phyloP scores from a whole-genome alignment of 2,888 invertebrate species.

The Masnerella sp. region DNA sequence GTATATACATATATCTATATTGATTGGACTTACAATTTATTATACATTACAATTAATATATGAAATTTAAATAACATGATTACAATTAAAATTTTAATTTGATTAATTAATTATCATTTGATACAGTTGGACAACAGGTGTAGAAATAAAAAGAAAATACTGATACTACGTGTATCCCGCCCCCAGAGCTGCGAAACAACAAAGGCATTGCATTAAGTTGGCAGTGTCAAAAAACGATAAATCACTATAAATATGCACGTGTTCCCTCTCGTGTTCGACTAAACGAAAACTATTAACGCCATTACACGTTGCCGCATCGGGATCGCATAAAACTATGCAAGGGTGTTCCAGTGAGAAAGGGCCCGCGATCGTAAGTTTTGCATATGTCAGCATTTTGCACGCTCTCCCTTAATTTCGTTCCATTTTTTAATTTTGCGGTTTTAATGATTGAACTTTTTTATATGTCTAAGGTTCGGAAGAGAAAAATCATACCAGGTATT shows the following conservation, averaged over 20 bases:
- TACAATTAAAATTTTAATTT: too few species aligned
- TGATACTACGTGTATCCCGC: slow-evolving; percentile 59
- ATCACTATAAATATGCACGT: slow-evolving; percentile 77
- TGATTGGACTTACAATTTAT: too few species aligned
- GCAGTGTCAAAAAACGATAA: slow-evolving; percentile 70
- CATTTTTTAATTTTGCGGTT: slow-evolving; percentile 45
- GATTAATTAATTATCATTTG: too few species aligned
- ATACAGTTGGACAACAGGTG: slow-evolving; percentile 23
- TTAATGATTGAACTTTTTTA: slow-evolving; percentile 13
- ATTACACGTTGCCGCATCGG: slow-evolving; percentile 53
- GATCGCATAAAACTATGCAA: slow-evolving; percentile 44
- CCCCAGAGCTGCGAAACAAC: slow-evolving; percentile 75
- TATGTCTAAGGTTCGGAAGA: too few species aligned
- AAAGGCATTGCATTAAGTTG: slow-evolving; percentile 56
- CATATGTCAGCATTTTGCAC: slow-evolving; percentile 70
- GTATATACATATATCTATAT: too few species aligned
- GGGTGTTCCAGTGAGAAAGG: slow-evolving; percentile 44
- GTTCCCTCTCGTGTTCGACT: slow-evolving; percentile 70
- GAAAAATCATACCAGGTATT: too few species aligned
- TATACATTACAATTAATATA: too few species aligned
- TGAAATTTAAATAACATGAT: too few species aligned
- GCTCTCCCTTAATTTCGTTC: slow-evolving; percentile 33
- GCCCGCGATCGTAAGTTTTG: slow-evolving; percentile 64
- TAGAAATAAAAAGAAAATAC: too few species aligned
- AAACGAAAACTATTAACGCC: slow-evolving; percentile 70